phyloP scores from a whole-genome alignment of 2,797 vertebrate genomes.

The Scomberomorus guttatus region DNA sequence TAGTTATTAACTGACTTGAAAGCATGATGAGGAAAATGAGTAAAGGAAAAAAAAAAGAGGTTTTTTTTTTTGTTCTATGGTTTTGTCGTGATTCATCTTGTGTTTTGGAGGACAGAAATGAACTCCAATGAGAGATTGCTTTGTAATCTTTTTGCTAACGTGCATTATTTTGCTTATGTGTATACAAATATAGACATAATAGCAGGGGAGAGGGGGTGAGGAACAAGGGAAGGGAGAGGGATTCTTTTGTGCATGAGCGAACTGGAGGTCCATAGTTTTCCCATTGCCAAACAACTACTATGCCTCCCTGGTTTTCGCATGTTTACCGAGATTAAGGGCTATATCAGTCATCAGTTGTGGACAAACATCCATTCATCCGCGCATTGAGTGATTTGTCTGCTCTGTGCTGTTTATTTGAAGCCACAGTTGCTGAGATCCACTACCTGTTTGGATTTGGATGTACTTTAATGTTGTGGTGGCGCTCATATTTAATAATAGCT shows the following conservation, averaged over 20 bases:
- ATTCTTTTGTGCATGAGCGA: constrained; percentile 53
- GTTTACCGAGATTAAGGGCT: constrained; percentile 85
- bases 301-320: constrained; percentile 57
- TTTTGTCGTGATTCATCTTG: constrained; percentile 41
- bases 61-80: constrained; percentile 12
- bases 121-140: constrained; percentile 39
- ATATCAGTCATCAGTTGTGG: constrained; percentile 56
- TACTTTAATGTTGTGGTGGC: constrained; percentile 36
- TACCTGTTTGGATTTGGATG: constrained; percentile 36
- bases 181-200: constrained; percentile 43
- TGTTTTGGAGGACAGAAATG: constrained; percentile 27
- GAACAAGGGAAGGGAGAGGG: neutral
- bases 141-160: constrained; percentile 40
- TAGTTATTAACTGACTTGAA: constrained; percentile 53
- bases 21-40: constrained; percentile 49
- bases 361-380: constrained; percentile 43
- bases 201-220: neutral
- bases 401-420: constrained; percentile 32
- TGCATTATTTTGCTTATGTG: constrained; percentile 53
- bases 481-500: constrained; percentile 57
- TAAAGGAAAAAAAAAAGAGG: neutral
- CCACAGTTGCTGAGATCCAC: constrained; percentile 59
- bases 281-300: constrained; percentile 62
- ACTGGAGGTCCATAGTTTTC: constrained; percentile 52
- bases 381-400: constrained; percentile 22